These are phyloP conservation scores for Phragmatobia fuliginosa DNA, from an alignment of 2,888 invertebrate species.

Conservation along the genomic window DNA sequence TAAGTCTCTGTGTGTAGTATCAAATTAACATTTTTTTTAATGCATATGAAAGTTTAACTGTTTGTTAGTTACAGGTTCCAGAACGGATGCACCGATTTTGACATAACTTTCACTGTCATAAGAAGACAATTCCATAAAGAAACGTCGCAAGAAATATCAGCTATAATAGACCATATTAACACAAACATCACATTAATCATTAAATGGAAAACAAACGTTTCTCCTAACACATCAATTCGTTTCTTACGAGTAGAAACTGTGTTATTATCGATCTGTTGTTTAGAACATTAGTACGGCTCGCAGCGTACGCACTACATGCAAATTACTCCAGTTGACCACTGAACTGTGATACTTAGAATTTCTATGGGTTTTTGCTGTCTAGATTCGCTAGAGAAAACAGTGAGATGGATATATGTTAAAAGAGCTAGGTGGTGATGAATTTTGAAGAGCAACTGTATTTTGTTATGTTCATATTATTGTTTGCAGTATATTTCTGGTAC, in stretches of 20 bases:
- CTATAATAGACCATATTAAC: background rate
- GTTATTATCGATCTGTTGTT: constrained; percentile 39
- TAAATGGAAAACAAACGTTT: background rate
- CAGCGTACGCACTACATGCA: constrained; percentile 38
- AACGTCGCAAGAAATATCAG: background rate
- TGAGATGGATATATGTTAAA: background rate
- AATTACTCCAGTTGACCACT: constrained; percentile 51
- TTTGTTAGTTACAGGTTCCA: no score
- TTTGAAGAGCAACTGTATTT: background rate
- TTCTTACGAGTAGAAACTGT: constrained; percentile 32
- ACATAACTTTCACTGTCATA: no score
- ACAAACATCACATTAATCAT: background rate
- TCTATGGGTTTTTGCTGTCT: constrained; percentile 7
- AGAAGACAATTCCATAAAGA: background rate
- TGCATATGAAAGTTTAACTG: no score
- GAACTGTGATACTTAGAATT: constrained; percentile 33
- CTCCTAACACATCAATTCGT: background rate
- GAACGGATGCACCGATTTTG: no score
- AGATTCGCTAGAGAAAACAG: background rate
- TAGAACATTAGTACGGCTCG: constrained; percentile 28
- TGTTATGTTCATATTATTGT: no score
- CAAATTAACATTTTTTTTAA: no score
- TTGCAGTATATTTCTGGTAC: no score
- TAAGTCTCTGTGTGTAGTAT: no score
- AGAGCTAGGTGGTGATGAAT: background rate